Conservation (phyloP, 1,140 invertebrate genomes). For the Trichomalopsis sarcophagae region DNA sequence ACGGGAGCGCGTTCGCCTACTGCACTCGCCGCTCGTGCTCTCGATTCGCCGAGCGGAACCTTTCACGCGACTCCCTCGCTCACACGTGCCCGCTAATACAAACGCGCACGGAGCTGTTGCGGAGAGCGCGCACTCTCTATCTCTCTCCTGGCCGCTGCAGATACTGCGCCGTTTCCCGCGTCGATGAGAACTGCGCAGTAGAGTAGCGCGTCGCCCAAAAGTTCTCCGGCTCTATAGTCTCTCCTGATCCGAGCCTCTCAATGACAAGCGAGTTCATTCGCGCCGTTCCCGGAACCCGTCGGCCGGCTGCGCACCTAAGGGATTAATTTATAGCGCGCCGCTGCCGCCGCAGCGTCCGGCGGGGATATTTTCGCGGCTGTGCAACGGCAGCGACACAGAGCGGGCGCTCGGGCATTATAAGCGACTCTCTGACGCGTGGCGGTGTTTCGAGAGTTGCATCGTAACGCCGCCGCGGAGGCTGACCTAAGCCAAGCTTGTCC, state of each 20-base stretch:
- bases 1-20: neutral
- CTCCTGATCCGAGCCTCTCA: neutral
- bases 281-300: neutral
- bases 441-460: no score
- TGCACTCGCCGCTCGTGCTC: neutral
- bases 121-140: no score
- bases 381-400: no score
- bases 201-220: neutral
- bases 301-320: neutral
- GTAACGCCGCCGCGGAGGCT: neutral
- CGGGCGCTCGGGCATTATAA: no score
- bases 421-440: no score
- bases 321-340: constrained; percentile 13
- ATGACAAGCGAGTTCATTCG: neutral
- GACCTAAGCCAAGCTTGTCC: neutral
- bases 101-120: no score
- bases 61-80: constrained; percentile 9
- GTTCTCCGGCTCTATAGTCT: neutral
- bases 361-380: neutral
- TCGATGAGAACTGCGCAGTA: no score
- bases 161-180: no score
- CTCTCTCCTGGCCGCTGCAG: no score
- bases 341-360: neutral
- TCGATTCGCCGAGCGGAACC: neutral
- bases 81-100: neutral